Evolutionary conservation across 2,888 invertebrate species (phyloP).

Genomic region (Macaria liturata): DNA sequence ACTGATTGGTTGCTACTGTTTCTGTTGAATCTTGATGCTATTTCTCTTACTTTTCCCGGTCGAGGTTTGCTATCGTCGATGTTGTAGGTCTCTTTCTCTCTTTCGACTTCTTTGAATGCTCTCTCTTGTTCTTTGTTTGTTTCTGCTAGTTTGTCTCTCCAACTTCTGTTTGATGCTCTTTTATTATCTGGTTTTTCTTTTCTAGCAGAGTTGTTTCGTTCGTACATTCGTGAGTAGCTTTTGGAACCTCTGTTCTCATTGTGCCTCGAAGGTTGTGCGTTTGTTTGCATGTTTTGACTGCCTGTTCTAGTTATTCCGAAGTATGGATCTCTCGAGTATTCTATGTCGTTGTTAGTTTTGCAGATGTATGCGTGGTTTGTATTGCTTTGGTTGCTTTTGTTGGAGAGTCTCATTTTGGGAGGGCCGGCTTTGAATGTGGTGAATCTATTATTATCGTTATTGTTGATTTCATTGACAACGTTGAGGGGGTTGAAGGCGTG

Average conservation of each 20-base stretch:
- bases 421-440: constrained; percentile 64
- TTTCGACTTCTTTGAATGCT: constrained; percentile 48
- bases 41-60: constrained; percentile 74
- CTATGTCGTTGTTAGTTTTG: constrained; percentile 69
- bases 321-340: constrained; percentile 69
- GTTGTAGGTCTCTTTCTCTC: constrained; percentile 19
- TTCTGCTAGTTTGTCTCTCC: constrained; percentile 39
- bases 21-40: constrained; percentile 72
- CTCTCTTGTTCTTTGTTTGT: constrained; percentile 41
- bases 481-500: constrained; percentile 69
- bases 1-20: constrained; percentile 55
- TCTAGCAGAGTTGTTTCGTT: constrained; percentile 61
- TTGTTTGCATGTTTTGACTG: constrained; percentile 39
- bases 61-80: constrained; percentile 57
- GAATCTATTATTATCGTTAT: constrained; percentile 58
- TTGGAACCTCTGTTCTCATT: constrained; percentile 56
- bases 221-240: constrained; percentile 56
- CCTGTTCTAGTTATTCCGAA: constrained; percentile 55
- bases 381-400: constrained; percentile 54
- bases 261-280: constrained; percentile 47
- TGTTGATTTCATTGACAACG: constrained; percentile 63
- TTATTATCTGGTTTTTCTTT: constrained; percentile 36
- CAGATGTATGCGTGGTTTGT: constrained; percentile 51
- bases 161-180: constrained; percentile 54
- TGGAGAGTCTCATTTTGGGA: constrained; percentile 60